These are phyloP conservation scores for Coreoperca whiteheadi DNA, from an alignment of 2,113 vertebrate species.

Conservation along the genomic window DNA sequence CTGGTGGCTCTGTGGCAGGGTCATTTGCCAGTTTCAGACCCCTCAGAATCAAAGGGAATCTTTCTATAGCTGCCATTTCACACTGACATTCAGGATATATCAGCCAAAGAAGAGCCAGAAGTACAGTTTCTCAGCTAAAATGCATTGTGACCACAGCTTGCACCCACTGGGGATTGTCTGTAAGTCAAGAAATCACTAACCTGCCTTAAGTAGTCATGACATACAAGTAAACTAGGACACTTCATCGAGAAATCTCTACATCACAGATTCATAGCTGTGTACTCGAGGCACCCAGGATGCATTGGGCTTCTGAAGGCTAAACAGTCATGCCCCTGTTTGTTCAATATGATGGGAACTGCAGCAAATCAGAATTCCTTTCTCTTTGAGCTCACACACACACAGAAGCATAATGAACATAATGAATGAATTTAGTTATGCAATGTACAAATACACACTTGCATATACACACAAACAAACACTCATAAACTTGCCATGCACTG, in stretches of 20 bases:
- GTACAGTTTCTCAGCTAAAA: neutral
- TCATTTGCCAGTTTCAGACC: constrained; percentile 7
- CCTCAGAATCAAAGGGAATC: neutral
- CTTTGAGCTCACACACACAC: neutral
- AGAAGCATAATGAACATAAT: neutral
- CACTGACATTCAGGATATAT: neutral
- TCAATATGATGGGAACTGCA: constrained; percentile 20
- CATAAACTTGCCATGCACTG: neutral
- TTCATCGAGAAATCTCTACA: neutral
- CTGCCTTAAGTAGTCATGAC: neutral
- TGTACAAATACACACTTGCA: neutral
- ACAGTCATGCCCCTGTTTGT: neutral
- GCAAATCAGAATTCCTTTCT: neutral
- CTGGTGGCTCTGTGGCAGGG: neutral
- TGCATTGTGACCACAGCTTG: neutral
- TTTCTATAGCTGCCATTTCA: constrained; percentile 1
- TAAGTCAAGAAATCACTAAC: neutral
- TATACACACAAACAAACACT: constrained; percentile 28
- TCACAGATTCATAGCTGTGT: neutral
- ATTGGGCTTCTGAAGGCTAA: constrained; percentile 6
- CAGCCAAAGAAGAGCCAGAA: neutral
- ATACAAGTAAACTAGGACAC: neutral
- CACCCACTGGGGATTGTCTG: neutral
- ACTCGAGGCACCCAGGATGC: neutral
- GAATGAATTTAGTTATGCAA: neutral